Evolutionary conservation across 2,888 invertebrate genomes (phyloP).

Genomic region (Eurois occulta): DNA sequence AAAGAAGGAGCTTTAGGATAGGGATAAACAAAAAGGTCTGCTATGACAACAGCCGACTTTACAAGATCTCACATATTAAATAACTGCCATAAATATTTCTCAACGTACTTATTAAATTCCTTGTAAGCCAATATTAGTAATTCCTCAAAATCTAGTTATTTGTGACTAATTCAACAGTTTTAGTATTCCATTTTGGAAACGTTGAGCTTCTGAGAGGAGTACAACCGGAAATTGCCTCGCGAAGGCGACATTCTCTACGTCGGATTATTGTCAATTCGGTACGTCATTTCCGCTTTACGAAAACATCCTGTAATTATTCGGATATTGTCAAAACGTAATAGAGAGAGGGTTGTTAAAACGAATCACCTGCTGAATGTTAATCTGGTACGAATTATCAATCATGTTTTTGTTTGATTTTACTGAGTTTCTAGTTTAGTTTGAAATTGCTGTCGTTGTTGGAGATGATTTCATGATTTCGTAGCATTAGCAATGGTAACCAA

Average conservation of each 20-base stretch:
- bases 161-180: conserved; percentile 67
- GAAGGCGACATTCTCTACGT: conserved; percentile 84
- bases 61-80: conserved; percentile 49
- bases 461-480: neutral
- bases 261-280: conserved; percentile 85
- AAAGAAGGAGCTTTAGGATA: conserved; percentile 8
- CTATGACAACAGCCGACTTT: conserved; percentile 13
- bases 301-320: conserved; percentile 86
- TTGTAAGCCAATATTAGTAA: conserved; percentile 23
- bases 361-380: conserved; percentile 76
- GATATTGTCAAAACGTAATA: conserved; percentile 82
- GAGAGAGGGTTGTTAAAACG: conserved; percentile 75
- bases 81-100: conserved; percentile 52
- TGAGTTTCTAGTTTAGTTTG: conserved; percentile 24
- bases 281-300: conserved; percentile 85
- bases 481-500: neutral
- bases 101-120: conserved; percentile 49
- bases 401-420: conserved; percentile 55
- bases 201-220: conserved; percentile 74
- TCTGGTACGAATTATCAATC: conserved; percentile 50
- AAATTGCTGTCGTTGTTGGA: neutral
- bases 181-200: conserved; percentile 67
- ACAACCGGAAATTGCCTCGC: conserved; percentile 84
- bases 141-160: conserved; percentile 46
- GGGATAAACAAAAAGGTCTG: conserved; percentile 49